A percentile compares a stretch with the other conserved stretches of the same genome.
phyloP scores from a whole-genome alignment of 2,888 invertebrate genomes.

The Cephus pulcher region DNA sequence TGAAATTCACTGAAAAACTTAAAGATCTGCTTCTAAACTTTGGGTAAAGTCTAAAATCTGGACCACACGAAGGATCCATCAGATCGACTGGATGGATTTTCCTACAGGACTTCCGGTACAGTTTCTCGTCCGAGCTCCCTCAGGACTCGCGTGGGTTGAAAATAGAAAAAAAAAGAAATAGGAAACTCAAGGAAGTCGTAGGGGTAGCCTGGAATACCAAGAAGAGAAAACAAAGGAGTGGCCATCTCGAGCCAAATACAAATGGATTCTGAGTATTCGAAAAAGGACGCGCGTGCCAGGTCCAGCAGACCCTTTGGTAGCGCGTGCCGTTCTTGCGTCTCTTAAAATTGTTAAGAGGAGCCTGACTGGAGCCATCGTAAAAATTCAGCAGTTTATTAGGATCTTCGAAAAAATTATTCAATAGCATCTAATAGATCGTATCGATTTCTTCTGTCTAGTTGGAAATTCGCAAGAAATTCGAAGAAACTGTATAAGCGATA shows the following conservation, averaged over 20 bases:
- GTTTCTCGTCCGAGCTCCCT: not conserved
- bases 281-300: conserved; percentile 43
- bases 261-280: conserved; percentile 45
- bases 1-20: not conserved
- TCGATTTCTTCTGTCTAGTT: not conserved
- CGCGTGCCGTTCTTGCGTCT: conserved; percentile 25
- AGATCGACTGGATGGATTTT: not conserved
- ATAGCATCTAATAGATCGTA: not conserved
- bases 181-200: not conserved
- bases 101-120: not conserved
- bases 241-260: conserved; percentile 6
- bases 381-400: not conserved
- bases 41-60: not conserved
- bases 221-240: conserved; percentile 8
- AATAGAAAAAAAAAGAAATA: not conserved
- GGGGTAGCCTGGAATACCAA: not conserved
- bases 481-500: not conserved
- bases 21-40: not conserved
- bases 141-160: not conserved
- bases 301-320: not conserved
- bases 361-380: not conserved
- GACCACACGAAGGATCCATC: not conserved
- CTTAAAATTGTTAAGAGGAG: not conserved
- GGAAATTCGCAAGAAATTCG: not conserved
- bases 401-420: not conserved